A percentile compares a stretch with the other conserved stretches of the same genome.
Conservation (phyloP, 2,113 vertebrate species). For the Cinclus cinclus region DNA sequence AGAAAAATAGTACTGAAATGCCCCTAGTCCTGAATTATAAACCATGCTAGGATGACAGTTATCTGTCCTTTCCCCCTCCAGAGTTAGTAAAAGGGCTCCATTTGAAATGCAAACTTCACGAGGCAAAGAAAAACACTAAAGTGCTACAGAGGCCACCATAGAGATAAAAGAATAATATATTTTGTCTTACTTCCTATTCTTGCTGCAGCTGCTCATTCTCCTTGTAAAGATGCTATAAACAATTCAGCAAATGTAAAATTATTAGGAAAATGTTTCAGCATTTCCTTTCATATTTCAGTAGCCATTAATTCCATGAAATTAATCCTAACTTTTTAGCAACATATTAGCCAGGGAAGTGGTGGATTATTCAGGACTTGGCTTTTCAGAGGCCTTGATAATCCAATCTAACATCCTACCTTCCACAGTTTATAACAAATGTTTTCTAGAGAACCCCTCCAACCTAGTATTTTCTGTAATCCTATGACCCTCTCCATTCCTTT, state of each 20-base stretch:
- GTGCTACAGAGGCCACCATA: background rate
- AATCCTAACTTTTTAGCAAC: background rate
- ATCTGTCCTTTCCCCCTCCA: background rate
- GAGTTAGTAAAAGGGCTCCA: background rate
- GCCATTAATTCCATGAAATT: background rate
- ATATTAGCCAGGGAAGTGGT: background rate
- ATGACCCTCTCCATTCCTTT: background rate
- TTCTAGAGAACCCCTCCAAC: background rate
- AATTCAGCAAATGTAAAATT: background rate
- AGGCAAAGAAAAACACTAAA: background rate
- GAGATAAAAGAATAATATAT: background rate
- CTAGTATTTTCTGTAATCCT: background rate
- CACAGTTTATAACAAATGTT: background rate
- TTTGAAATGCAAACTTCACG: background rate
- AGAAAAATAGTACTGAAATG: background rate
- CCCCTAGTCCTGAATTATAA: background rate
- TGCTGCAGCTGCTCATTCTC: background rate
- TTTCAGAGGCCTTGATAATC: background rate
- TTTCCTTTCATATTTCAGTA: background rate
- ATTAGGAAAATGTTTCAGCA: background rate
- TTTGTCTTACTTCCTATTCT: background rate
- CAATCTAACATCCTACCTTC: background rate
- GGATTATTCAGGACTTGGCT: background rate
- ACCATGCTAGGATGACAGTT: background rate
- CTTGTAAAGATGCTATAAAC: background rate